A percentile compares a stretch with the other conserved stretches of the same genome.
Evolutionary conservation across 2,797 vertebrate species (phyloP).

Genomic region (Apogon talboti): DNA sequence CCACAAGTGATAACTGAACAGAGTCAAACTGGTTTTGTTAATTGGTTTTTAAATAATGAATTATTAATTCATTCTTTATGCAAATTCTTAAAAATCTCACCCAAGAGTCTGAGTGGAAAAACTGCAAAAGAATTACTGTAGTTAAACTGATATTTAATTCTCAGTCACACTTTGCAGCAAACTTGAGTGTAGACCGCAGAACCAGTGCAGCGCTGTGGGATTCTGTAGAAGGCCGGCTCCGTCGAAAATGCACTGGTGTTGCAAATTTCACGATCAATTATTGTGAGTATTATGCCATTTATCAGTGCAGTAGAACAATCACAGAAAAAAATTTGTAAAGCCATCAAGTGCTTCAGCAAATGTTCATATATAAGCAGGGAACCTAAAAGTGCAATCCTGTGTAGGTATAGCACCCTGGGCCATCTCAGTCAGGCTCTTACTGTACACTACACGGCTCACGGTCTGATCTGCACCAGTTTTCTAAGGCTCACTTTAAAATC

Average conservation of each 20-base stretch:
- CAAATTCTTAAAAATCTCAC: conserved; percentile 57
- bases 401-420: conserved; percentile 73
- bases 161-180: conserved; percentile 62
- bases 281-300: conserved; percentile 51
- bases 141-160: conserved; percentile 48
- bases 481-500: conserved; percentile 75
- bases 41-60: conserved; percentile 55
- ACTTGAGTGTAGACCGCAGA: conserved; percentile 49
- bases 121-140: conserved; percentile 54
- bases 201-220: conserved; percentile 52
- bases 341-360: conserved; percentile 68
- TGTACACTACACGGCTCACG: conserved; percentile 73
- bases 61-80: conserved; percentile 48
- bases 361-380: conserved; percentile 82
- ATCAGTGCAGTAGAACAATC: conserved; percentile 83
- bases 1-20: conserved; percentile 71
- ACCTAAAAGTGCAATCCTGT: conserved; percentile 82
- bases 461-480: conserved; percentile 87
- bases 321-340: conserved; percentile 68
- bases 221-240: conserved; percentile 60
- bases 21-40: conserved; percentile 65
- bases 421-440: conserved; percentile 67
- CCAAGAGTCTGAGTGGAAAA: conserved; percentile 42
- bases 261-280: conserved; percentile 54
- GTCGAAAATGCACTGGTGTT: conserved; percentile 53